These are phyloP conservation scores for Otus sunia DNA, from an alignment of 2,113 vertebrate species.

Conservation along the genomic window DNA sequence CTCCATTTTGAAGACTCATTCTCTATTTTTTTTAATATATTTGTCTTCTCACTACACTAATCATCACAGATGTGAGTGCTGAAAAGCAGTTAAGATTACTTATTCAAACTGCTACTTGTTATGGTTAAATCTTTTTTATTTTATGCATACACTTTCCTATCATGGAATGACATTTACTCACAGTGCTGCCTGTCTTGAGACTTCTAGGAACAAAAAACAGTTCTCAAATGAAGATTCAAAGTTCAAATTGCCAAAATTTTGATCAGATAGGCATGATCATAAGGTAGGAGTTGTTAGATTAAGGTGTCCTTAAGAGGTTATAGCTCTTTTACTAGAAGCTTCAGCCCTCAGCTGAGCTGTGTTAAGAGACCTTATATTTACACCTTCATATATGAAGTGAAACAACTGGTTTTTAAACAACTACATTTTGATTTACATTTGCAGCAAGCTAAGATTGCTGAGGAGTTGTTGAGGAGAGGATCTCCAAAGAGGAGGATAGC, in stretches of 20 bases:
- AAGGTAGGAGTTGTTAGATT: background rate
- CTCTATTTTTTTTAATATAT: background rate
- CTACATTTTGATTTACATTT: background rate
- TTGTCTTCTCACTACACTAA: background rate
- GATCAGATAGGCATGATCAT: background rate
- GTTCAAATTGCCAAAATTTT: background rate
- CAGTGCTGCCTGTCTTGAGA: background rate
- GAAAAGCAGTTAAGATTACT: background rate
- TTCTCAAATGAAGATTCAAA: background rate
- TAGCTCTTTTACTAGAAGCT: background rate
- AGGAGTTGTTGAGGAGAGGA: too few species aligned
- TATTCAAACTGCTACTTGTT: background rate
- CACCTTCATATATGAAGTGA: background rate
- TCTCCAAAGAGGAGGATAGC: too few species aligned
- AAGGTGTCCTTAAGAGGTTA: background rate
- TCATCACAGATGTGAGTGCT: background rate
- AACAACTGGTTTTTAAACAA: background rate
- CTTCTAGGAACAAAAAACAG: background rate
- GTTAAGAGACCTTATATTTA: background rate
- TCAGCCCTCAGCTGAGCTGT: background rate
- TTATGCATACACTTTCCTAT: background rate
- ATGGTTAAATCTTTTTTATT: background rate
- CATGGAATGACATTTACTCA: background rate
- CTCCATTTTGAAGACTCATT: background rate
- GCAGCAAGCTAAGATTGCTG: background rate